Evolutionary conservation across 2,888 invertebrate genomes (phyloP), one percentile per base, ranked within the genome.

Genomic region (Sinopyrophorus schimmeli): DNA sequence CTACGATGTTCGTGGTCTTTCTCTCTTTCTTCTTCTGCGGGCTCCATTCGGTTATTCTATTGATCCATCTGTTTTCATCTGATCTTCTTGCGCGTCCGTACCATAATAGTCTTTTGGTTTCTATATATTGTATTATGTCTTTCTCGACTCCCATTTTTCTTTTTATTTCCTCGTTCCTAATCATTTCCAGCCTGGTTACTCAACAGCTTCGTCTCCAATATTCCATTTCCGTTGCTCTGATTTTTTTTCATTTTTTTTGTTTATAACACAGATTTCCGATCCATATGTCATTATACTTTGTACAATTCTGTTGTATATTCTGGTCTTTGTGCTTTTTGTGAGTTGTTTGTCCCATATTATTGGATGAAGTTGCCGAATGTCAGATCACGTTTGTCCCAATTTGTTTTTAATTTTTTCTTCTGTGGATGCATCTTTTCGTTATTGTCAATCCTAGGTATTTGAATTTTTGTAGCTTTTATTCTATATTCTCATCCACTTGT

Each of bases 91-190:
- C 24, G 24, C 24, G 24, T 5, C 3, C 38, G 14, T 37, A 24
- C 23, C 38, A 37, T 10, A 23, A 3, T 15, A 37, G 14, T 21
- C 38, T 21, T 23, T 27, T 37, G n/a, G 21, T 17, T 14, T 21
- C 35, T 4, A 21, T 24, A 24, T 37, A 37, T 11, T 37, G 9
- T 3, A 24, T 21, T 21, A 5, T 5, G 14, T 24, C 14, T 15
- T 7, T 10, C 12, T 37, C 9, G 3, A 37, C 24, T 21, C 16
- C 38, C 24, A 26, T 37, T 37, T 10, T 37, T 37, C 24, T 37
- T 15, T 14, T 12, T 6, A 37, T 37, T 16, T 24, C 10, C 15
- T 34, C 7, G 12, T 37, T 37, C 4, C 6, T 24, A 9, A n/a
- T 37, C 24, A 5, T 37, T 3, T 24, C 38, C 23, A 26, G 10